Base-by-base conservation (phyloP, 2,888 invertebrate genomes). In the Acheta domesticus region DNA sequence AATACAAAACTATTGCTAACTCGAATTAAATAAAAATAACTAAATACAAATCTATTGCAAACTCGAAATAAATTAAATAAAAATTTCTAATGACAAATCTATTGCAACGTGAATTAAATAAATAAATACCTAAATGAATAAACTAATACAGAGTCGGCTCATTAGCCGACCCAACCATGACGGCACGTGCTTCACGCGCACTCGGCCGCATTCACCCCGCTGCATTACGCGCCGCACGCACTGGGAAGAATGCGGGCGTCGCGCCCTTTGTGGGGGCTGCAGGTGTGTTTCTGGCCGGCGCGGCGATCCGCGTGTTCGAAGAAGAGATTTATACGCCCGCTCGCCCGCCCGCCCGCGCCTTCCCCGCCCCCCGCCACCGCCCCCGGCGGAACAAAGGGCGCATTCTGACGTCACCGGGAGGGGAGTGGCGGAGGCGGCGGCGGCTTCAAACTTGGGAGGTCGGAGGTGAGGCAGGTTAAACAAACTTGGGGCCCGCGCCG, bases 381-480 rank as follows among this genome's bases (percentile, higher is more conserved):
- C 62, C 62, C 62, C 11, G 36, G 36, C n/a, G 62, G 62, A 62
- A 62, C 62, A 62, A 62, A 62, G 62, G 62, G 62, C 62, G 62
- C 16, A 4, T 62, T 62, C 62, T 62, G 62, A 62, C 62, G 62
- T 62, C 62, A 62, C 62, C n/a, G 16, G 62, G n/a, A 62, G 62
- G 62, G n/a, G 62, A 62, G 62, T 36, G 62, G 62, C 16, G 62
- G 62, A 62, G 62, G 62, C 62, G 62, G 62, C 62, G 62, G 16
- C 14, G 62, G 62, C 62, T 62, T 62, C 62, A 62, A 62, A 62
- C 62, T 62, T 62, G 62, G 62, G 62, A 62, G 62, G 62, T 62
- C 62, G 62, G n/a, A 19, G 62, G 62, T 19, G 62, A 62, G 62
- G 62, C 62, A 62, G 62, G 62, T 62, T 62, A 62, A 62, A 62